Evolutionary conservation across 2,797 vertebrate genomes (phyloP).

Genomic region (Molossus molossus): DNA sequence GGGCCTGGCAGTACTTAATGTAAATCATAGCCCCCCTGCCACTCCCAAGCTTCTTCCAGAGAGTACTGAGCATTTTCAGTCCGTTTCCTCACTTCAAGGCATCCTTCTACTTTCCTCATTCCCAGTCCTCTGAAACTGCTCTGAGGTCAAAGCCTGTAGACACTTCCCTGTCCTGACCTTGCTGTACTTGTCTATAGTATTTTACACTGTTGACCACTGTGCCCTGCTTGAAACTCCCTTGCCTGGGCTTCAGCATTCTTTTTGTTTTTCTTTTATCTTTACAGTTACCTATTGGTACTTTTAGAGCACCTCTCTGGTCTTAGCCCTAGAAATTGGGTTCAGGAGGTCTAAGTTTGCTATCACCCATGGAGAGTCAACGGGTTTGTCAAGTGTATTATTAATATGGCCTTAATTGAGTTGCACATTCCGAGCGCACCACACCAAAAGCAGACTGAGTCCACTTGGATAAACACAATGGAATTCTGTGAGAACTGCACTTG

Average conservation of each 20-base stretch:
- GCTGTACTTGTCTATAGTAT: not conserved
- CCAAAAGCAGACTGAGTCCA: conserved; percentile 40
- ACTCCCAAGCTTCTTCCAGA: not conserved
- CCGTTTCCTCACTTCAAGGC: not conserved
- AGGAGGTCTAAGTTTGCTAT: conserved; percentile 8
- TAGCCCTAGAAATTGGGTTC: not conserved
- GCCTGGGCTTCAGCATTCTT: not conserved
- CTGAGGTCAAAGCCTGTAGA: not conserved
- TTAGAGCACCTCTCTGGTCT: not conserved
- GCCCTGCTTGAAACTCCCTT: not conserved
- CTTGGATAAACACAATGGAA: not conserved
- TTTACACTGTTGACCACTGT: not conserved
- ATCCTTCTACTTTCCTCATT: not conserved
- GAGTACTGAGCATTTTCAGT: not conserved
- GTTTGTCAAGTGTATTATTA: not conserved
- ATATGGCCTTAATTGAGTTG: not conserved
- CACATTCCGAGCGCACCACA: not conserved
- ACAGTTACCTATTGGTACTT: not conserved
- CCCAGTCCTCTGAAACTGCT: not conserved
- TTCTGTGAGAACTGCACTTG: not conserved
- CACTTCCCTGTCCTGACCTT: not conserved
- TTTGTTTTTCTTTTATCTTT: conserved; percentile 7
- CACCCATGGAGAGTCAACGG: not conserved
- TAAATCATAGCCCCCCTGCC: not conserved
- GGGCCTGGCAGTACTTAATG: not conserved